phyloP scores from a whole-genome alignment of 1,140 invertebrate species.

The Bombus turneri region DNA sequence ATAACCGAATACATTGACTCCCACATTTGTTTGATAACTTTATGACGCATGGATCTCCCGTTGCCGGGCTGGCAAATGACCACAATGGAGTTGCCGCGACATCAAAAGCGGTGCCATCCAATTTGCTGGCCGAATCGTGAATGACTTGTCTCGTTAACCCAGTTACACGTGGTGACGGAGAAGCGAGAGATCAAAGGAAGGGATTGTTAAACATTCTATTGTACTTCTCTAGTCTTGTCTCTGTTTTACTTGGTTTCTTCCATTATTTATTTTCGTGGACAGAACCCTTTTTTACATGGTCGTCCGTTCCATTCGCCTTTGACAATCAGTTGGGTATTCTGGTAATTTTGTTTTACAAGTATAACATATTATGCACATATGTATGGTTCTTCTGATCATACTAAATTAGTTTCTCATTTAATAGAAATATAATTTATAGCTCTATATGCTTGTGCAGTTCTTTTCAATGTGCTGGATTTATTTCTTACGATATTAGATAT shows the following conservation, averaged over 20 bases:
- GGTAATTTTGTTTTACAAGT: not conserved
- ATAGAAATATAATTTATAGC: too few species aligned
- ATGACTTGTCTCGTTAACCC: slow-evolving; percentile 44
- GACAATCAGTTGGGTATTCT: not conserved
- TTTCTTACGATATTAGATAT: too few species aligned
- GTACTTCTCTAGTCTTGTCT: not conserved
- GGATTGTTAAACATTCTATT: slow-evolving; percentile 15
- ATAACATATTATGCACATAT: not conserved
- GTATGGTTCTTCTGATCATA: too few species aligned
- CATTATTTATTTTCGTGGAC: not conserved
- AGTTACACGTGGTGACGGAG: slow-evolving; percentile 16
- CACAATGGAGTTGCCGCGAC: slow-evolving; percentile 41
- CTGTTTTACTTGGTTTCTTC: not conserved
- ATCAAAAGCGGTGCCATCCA: slow-evolving; percentile 44
- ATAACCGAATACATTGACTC: slow-evolving; percentile 2
- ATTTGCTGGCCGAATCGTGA: slow-evolving; percentile 37
- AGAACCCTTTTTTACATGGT: not conserved
- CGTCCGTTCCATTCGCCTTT: not conserved
- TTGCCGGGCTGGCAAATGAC: slow-evolving; percentile 38
- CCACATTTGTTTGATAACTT: slow-evolving; percentile 43
- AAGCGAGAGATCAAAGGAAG: slow-evolving; percentile 16
- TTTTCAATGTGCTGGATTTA: too few species aligned
- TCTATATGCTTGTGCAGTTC: too few species aligned
- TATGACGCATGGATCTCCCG: slow-evolving; percentile 42
- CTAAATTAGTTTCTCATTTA: too few species aligned